A percentile compares a stretch with the other conserved stretches of the same genome.
These are phyloP conservation scores for Halesus radiatus DNA, from an alignment of 1,140 invertebrate genomes.

Conservation along the genomic window DNA sequence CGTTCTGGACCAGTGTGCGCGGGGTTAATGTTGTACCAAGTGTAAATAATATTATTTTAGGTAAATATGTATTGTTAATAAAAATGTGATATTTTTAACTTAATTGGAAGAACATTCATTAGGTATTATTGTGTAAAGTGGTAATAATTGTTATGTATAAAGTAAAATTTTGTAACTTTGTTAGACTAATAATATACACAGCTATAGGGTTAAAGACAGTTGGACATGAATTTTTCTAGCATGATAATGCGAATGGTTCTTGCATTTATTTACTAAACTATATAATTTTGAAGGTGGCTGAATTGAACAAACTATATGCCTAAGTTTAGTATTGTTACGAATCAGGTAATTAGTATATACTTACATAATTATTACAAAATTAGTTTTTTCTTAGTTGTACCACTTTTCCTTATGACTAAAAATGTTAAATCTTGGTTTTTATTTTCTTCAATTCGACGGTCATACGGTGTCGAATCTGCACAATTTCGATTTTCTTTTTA, in stretches of 20 bases:
- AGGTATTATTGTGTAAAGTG: conserved; percentile 42
- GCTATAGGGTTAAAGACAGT: not conserved
- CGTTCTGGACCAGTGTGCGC: conserved; percentile 34
- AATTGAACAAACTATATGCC: too few relatives aligned
- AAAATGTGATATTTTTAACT: conserved; percentile 58
- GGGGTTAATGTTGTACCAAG: conserved; percentile 19
- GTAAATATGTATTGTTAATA: conserved; percentile 53
- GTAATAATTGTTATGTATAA: conserved; percentile 12
- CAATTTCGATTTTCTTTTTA: too few relatives aligned
- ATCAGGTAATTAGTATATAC: too few relatives aligned
- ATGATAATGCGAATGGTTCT: not conserved
- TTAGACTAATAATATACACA: conserved; percentile 14
- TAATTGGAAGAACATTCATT: conserved; percentile 55
- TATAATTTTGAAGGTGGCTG: too few relatives aligned
- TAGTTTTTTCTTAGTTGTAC: too few relatives aligned
- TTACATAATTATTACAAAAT: too few relatives aligned
- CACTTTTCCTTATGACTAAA: too few relatives aligned
- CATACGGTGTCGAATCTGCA: too few relatives aligned
- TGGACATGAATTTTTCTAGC: conserved; percentile 28
- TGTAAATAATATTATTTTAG: conserved; percentile 36
- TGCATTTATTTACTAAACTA: conserved; percentile 25
- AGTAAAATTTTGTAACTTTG: conserved; percentile 39
- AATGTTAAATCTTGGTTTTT: too few relatives aligned
- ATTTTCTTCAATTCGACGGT: too few relatives aligned
- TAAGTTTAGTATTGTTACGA: too few relatives aligned